Conservation (phyloP, 2,888 invertebrate species). For the Spisula subtruncata region DNA sequence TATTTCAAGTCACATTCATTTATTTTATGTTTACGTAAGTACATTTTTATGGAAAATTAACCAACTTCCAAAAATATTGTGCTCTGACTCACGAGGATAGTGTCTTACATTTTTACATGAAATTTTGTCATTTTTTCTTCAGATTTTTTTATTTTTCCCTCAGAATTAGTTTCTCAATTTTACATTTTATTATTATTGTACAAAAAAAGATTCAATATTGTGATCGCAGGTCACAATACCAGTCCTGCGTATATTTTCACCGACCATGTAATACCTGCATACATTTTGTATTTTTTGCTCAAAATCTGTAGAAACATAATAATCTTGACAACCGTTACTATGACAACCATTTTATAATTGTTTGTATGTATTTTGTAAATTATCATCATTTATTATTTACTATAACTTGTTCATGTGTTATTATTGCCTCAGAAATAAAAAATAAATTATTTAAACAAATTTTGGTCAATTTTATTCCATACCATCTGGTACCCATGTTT, state of each 20-base stretch:
- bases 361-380: constrained; percentile 25
- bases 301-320: neutral
- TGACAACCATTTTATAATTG: constrained; percentile 7
- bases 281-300: neutral
- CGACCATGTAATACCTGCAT: neutral
- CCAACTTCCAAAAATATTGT: neutral
- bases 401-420: constrained; percentile 44
- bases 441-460: neutral
- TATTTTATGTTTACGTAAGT: no score
- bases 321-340: neutral
- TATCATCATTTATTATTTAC: constrained; percentile 41
- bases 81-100: neutral
- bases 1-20: no score
- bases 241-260: neutral
- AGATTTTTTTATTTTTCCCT: neutral
- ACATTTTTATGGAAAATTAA: neutral
- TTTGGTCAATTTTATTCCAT: no score
- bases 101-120: neutral
- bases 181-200: neutral
- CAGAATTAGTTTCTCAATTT: neutral
- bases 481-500: no score
- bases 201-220: neutral
- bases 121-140: neutral
- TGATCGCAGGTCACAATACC: neutral
- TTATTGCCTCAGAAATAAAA: constrained; percentile 14